These are phyloP conservation scores for Parotia lawesii DNA, from an alignment of 2,113 vertebrate species.

Conservation along the genomic window DNA sequence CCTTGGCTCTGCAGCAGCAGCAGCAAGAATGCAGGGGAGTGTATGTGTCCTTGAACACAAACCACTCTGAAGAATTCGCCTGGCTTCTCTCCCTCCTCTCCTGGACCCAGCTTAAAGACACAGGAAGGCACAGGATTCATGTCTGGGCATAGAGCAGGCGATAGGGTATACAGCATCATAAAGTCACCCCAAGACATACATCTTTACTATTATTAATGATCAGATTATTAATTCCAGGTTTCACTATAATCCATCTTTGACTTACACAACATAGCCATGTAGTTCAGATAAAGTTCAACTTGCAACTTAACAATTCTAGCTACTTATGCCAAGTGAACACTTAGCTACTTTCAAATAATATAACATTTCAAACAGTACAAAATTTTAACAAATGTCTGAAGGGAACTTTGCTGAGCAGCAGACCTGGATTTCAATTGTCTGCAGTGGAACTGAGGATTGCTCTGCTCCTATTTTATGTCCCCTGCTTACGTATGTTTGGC, in stretches of 20 bases:
- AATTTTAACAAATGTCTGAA: not conserved
- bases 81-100: no score
- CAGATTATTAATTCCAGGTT: not conserved
- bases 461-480: not conserved
- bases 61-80: no score
- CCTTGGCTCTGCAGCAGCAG: no score
- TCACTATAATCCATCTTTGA: not conserved
- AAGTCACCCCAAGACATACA: no score
- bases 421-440: not conserved
- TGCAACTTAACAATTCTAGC: not conserved
- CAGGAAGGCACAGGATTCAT: no score
- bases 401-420: not conserved
- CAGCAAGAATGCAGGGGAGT: no score
- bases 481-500: not conserved
- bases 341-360: not conserved
- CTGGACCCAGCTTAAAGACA: no score
- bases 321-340: not conserved
- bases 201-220: not conserved
- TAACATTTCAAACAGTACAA: not conserved
- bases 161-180: no score
- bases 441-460: not conserved
- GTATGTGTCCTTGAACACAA: no score
- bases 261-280: not conserved
- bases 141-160: no score
- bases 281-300: not conserved